phyloP scores from a whole-genome alignment of 2,113 vertebrate genomes.

The Sinocyclocheilus rhinocerous region DNA sequence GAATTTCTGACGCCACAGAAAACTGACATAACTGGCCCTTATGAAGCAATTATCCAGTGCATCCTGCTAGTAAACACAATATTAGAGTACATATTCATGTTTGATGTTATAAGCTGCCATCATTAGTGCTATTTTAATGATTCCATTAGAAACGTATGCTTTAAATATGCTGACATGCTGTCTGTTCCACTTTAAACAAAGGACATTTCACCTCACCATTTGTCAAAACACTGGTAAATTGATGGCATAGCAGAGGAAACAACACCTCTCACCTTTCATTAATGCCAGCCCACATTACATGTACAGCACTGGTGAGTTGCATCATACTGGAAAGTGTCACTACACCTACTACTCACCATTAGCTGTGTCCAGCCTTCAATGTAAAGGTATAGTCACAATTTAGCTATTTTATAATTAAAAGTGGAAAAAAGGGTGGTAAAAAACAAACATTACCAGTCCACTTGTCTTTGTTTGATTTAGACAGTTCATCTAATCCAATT shows the following conservation, averaged over 20 bases:
- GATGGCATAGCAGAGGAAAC: neutral
- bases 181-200: neutral
- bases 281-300: neutral
- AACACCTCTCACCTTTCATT: neutral
- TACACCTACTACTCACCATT: neutral
- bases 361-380: neutral
- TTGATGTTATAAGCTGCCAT: neutral
- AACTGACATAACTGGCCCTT: neutral
- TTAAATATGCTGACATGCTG: neutral
- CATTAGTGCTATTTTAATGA: neutral
- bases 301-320: neutral
- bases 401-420: neutral
- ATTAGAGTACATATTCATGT: neutral
- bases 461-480: neutral
- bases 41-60: neutral
- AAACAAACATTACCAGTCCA: neutral
- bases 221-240: neutral
- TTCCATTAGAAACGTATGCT: neutral
- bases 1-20: neutral
- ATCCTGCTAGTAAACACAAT: neutral
- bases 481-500: neutral
- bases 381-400: neutral
- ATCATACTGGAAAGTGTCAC: slow-evolving; percentile 4
- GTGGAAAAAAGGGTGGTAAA: neutral
- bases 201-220: neutral